Evolutionary conservation across 2,113 vertebrate genomes (phyloP).

Genomic region (Hystrix brachyura): DNA sequence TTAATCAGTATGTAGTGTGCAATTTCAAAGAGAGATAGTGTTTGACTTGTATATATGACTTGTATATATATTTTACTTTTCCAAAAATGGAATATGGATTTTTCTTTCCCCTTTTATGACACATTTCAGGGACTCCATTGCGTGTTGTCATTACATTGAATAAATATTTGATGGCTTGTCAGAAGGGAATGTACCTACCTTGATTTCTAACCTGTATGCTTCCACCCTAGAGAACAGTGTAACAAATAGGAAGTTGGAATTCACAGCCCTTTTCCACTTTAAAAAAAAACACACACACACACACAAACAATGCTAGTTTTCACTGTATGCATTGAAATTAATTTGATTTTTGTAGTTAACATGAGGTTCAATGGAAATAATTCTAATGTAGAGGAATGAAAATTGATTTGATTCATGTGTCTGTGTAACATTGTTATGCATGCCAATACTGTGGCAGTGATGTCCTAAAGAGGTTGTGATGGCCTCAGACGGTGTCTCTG

Average conservation of each 20-base stretch:
- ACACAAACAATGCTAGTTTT: constrained; percentile 7
- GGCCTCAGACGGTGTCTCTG: neutral
- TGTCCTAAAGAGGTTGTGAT: neutral
- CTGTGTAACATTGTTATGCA: neutral
- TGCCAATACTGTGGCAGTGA: neutral
- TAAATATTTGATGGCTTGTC: neutral
- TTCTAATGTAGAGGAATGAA: neutral
- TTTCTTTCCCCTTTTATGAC: neutral
- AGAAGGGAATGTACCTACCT: neutral
- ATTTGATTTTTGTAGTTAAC: constrained; percentile 5
- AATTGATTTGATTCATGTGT: neutral
- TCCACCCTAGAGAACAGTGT: neutral
- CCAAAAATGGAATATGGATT: neutral
- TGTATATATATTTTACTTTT: neutral
- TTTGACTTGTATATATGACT: neutral
- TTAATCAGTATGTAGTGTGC: neutral
- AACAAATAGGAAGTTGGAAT: constrained; percentile 12
- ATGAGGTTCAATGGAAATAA: neutral
- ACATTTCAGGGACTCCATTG: neutral
- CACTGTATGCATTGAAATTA: neutral
- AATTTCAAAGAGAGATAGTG: neutral
- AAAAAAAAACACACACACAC: neutral
- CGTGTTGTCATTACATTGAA: neutral
- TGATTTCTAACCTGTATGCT: neutral
- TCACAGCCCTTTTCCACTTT: constrained; percentile 30